Percentiles rank a stretch among this genome's conserved stretches.
These are phyloP conservation scores for Resseliella maxima DNA, from an alignment of 2,888 invertebrate species.

Conservation along the genomic window DNA sequence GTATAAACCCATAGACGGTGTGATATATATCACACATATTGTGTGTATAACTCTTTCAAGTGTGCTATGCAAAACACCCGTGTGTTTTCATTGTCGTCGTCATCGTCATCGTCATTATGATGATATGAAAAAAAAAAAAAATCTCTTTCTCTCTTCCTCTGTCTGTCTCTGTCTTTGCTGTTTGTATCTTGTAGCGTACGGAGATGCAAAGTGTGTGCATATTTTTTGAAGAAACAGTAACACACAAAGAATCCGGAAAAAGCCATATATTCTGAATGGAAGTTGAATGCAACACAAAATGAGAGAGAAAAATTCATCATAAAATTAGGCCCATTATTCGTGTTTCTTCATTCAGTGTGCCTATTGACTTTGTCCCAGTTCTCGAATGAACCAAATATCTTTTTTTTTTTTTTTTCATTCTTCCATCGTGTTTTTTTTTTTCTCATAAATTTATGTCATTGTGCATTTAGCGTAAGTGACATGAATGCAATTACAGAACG, in stretches of 20 bases:
- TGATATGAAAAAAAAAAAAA: too few relatives aligned
- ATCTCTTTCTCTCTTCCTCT: not conserved
- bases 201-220: slow-evolving; percentile 23
- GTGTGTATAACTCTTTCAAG: slow-evolving; percentile 6
- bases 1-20: not conserved
- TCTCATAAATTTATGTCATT: slow-evolving; percentile 53
- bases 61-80: not conserved
- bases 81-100: not conserved
- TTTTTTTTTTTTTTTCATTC: not conserved
- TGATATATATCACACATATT: slow-evolving; percentile 8
- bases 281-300: not conserved
- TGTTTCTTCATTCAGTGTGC: slow-evolving; percentile 30
- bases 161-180: not conserved
- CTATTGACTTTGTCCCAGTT: slow-evolving; percentile 48
- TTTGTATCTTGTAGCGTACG: not conserved
- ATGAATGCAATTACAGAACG: not conserved
- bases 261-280: slow-evolving; percentile 32
- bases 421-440: too few relatives aligned
- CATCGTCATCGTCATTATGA: not conserved
- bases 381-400: slow-evolving; percentile 39
- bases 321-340: slow-evolving; percentile 51
- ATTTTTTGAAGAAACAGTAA: slow-evolving; percentile 35
- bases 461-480: slow-evolving; percentile 13
- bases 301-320: not conserved
- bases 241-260: slow-evolving; percentile 11